Conservation (phyloP, 2,797 vertebrate genomes). For the Epinephelus awoara region DNA sequence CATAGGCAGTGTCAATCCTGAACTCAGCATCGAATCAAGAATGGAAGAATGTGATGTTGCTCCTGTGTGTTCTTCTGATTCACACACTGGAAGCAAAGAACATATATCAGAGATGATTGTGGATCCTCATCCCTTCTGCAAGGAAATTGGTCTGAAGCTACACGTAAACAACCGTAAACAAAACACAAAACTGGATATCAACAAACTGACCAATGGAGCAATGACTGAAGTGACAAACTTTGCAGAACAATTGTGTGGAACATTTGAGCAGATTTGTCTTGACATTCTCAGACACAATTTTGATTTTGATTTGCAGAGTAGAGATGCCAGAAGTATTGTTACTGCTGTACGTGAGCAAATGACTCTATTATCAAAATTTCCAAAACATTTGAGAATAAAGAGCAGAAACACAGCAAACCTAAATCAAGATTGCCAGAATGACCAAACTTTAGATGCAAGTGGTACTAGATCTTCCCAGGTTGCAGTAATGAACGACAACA, state of each 20-base stretch:
- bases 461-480: not conserved
- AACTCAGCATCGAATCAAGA: not conserved
- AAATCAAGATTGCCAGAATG: not conserved
- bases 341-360: not conserved
- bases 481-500: not conserved
- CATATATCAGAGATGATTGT: not conserved
- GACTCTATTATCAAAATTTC: not conserved
- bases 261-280: constrained; percentile 49
- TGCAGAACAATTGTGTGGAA: constrained; percentile 51
- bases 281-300: constrained; percentile 52
- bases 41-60: not conserved
- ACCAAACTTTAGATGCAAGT: not conserved
- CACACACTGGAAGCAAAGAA: not conserved
- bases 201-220: constrained; percentile 42
- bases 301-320: constrained; percentile 13
- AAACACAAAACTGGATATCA: constrained; percentile 22
- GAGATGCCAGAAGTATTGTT: constrained; percentile 17
- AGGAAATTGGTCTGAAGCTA: constrained; percentile 41
- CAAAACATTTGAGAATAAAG: not conserved
- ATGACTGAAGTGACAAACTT: constrained; percentile 50
- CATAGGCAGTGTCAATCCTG: not conserved
- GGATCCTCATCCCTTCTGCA: constrained; percentile 33
- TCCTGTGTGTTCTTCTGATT: not conserved
- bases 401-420: not conserved
- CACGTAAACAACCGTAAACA: not conserved